Conservation (phyloP, 2,113 vertebrate species). For the Lamprologus tigripictilis region DNA sequence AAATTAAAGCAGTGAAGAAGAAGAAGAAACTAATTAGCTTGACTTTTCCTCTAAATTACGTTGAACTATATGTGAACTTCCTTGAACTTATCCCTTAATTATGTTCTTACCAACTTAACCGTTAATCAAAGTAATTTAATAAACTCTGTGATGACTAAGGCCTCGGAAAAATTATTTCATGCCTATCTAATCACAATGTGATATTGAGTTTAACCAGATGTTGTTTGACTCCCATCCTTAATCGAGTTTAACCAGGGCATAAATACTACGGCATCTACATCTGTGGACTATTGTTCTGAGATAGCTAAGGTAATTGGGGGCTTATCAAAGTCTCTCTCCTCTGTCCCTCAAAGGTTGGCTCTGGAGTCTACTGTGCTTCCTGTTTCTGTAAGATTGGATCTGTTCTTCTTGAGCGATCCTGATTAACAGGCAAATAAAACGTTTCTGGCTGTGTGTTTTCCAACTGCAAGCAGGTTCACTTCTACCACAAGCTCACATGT, state of each 20-base stretch:
- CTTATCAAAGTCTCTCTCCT: background rate
- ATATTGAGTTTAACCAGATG: constrained; percentile 15
- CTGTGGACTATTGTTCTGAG: background rate
- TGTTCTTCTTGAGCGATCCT: background rate
- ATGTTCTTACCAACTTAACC: background rate
- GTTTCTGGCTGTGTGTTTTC: constrained; percentile 9
- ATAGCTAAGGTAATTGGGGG: background rate
- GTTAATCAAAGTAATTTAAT: constrained; percentile 44
- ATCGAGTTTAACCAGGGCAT: constrained; percentile 12
- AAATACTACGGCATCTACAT: background rate
- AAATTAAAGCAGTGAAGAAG: background rate
- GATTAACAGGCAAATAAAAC: constrained; percentile 28
- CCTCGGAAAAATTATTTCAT: background rate
- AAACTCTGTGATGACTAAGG: constrained; percentile 4
- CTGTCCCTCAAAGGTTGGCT: background rate
- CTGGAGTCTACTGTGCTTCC: constrained; percentile 16
- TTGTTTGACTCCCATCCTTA: constrained; percentile 4
- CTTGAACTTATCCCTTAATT: constrained; percentile 16
- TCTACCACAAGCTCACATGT: background rate
- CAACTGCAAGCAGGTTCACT: background rate
- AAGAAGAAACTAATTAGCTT: background rate
- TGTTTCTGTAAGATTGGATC: constrained; percentile 26
- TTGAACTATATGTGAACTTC: constrained; percentile 4
- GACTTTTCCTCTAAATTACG: background rate
- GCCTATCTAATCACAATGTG: background rate